Base-by-base conservation (phyloP, 2,113 vertebrate genomes). In the Cyphomyrus plagiostoma region DNA sequence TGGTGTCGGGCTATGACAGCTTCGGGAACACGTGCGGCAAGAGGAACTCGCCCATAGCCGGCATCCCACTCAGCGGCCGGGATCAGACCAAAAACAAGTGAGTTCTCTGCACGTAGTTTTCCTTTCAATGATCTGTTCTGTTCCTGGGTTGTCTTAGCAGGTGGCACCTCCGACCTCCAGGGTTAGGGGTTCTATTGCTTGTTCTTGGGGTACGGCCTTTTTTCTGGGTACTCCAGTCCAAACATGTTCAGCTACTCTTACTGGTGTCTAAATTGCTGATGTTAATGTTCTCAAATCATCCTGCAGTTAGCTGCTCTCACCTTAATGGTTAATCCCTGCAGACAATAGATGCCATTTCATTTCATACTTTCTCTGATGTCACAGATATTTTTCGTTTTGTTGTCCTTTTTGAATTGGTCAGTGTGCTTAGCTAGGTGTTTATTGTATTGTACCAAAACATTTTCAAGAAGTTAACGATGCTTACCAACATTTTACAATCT, bases 21-120 rank as follows among this genome's bases (percentile, higher is more conserved):
- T 99, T 98, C 0, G 98, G 98, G 92, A 99, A 99, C 95, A 97
- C 97, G 91, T 99, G 98, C 91, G 98, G 98, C 56, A 96, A 96
- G 92, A 98, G 96, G 93, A 99, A 99, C 92, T 91, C 92, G 85
- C 95, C 96, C 92, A 95, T 99, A 87, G 96, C 97, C 17, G 97
- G 94, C 89, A 94, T 98, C 90, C 91, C 94, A 23, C 96, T 97
- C 94, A 99, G 98, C 93, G 98, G 98, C 86, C 92, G 91, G 89
- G 97, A 99, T 94, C 97, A 98, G 92, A 97, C 92, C 26, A 91
- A 95, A 13, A 97, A 97, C 88, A 98, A 97, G 98, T 99, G 88
- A 95, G 97, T 95, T 2, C 39, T 56, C 35, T 0, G 8, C 53
- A 11, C 1, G 35, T 62, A 8, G 3, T 35, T 50, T 74, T 39